Base-by-base conservation (phyloP, 2,113 vertebrate species). In the Halichoeres trimaculatus region DNA sequence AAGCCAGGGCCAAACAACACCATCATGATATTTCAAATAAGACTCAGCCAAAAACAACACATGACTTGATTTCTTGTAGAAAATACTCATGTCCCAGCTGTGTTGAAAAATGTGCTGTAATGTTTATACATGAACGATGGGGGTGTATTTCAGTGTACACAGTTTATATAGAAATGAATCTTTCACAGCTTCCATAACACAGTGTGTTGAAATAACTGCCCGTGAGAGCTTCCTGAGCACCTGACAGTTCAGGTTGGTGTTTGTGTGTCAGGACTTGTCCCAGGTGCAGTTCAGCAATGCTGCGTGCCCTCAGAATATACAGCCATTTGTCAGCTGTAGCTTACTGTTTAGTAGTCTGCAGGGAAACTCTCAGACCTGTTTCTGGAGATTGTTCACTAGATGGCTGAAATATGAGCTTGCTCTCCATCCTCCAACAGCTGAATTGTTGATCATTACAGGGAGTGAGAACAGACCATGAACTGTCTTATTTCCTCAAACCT, bases 221-320 rank as follows among this genome's bases (percentile, higher is more conserved):
- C 16, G 50, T 64, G 30, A 2, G 12, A 60, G 30, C 23, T 24
- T 26, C 14, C 6, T 7, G 2, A 20, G 47, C 22, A 26, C 24
- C 53, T 57, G 2, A 41, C 34, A 41, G 12, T 16, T 58, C 40
- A 60, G 41, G 9, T 23, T n/a, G 17, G 24, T 43, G 22, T 55
- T 81, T 68, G 69, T 87, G 30, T 89, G 86, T 88, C 74, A 36
- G 34, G 80, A 78, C 89, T 74, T 88, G 86, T 81, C 78, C 62
- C 8, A 38, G 41, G 58, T 22, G 16, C 26, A 36, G 16, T 71
- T 72, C 12, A 55, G 57, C 61, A 64, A 17, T 58, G n/a, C 52
- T 41, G 51, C 64, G 40, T 50, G 7, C 48, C 34, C 1, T 36
- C 57, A 19, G 51, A 51, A 30, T 50, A 17, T 48, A 34, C 52